phyloP scores from a whole-genome alignment of 2,113 vertebrate species.

The Siniperca chuatsi region DNA sequence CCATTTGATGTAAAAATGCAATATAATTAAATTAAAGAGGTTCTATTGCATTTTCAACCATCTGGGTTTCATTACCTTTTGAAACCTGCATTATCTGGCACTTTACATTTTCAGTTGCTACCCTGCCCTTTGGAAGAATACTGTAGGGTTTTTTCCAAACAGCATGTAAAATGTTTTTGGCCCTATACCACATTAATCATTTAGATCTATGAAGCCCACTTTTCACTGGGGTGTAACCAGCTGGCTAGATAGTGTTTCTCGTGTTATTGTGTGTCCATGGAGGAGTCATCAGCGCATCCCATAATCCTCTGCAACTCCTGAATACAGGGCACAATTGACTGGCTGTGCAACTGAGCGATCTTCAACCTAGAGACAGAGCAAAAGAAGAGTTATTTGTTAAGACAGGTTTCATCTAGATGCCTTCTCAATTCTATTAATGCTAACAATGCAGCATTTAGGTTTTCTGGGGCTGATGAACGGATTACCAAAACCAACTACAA shows the following conservation, averaged over 20 bases:
- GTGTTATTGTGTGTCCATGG: constrained; percentile 54
- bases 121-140: constrained; percentile 50
- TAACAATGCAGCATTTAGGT: neutral
- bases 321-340: constrained; percentile 70
- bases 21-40: constrained; percentile 7
- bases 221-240: neutral
- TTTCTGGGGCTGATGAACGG: neutral
- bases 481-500: neutral
- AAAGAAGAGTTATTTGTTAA: neutral
- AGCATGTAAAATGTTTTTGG: constrained; percentile 23
- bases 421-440: neutral
- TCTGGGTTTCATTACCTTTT: constrained; percentile 9
- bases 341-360: constrained; percentile 72
- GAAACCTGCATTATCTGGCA: constrained; percentile 14
- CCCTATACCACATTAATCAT: neutral
- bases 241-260: neutral
- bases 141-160: constrained; percentile 37
- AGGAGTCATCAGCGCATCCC: constrained; percentile 34
- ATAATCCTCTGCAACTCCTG: constrained; percentile 78
- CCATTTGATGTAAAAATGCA: constrained; percentile 6
- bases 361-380: constrained; percentile 67
- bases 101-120: neutral
- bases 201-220: neutral
- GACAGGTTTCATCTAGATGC: neutral
- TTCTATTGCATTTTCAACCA: constrained; percentile 18